Conservation (phyloP, 2,797 vertebrate genomes). For the Pseudocheirus occidentalis region DNA sequence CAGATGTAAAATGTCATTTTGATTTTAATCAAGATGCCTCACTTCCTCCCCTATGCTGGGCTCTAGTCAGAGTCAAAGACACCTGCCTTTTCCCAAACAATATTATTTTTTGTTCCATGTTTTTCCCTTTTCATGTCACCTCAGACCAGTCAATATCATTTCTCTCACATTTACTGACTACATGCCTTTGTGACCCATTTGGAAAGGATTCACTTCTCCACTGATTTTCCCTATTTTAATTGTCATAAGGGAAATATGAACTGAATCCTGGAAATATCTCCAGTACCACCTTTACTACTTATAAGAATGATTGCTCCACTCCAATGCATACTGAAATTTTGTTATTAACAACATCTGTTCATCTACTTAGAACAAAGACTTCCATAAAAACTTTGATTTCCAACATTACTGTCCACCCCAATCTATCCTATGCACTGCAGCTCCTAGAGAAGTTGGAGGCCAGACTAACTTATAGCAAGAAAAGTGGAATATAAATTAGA, state of each 20-base stretch:
- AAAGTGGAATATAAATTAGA: neutral
- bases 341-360: neutral
- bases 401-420: neutral
- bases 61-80: neutral
- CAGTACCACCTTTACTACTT: neutral
- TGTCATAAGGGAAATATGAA: neutral
- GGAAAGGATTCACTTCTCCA: neutral
- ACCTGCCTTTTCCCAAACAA: neutral
- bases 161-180: neutral
- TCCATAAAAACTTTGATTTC: neutral
- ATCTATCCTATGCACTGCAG: neutral
- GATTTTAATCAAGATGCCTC: neutral
- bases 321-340: neutral
- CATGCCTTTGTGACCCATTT: neutral
- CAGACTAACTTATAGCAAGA: neutral
- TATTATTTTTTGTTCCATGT: neutral
- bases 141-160: neutral
- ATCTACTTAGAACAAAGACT: neutral
- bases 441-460: neutral
- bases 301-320: neutral
- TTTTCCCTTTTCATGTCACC: neutral
- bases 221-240: neutral
- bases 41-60: neutral
- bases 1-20: neutral
- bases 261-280: neutral